These are phyloP conservation scores for Apamea crenata DNA, from an alignment of 2,888 invertebrate species.

Conservation along the genomic window DNA sequence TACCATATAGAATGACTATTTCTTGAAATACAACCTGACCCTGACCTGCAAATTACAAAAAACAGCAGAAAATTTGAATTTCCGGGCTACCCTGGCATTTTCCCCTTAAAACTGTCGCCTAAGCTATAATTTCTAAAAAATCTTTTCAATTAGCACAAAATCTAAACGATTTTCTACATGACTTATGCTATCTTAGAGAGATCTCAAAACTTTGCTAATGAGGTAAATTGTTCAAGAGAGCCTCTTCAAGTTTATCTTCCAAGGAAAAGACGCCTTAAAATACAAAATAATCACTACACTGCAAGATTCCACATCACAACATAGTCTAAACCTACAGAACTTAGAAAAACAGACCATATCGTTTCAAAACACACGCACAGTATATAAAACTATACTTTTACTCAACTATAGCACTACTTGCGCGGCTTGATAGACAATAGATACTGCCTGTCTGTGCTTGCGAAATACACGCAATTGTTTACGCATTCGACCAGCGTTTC, in stretches of 20 bases:
- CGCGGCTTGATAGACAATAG: slow-evolving; percentile 27
- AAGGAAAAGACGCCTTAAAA: not conserved
- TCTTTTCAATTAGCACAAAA: not conserved
- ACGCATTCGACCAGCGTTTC: slow-evolving; percentile 45
- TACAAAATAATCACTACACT: slow-evolving; percentile 4
- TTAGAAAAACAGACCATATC: not conserved
- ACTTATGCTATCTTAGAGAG: not conserved
- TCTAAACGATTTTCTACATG: not conserved
- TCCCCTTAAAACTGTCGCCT: not conserved
- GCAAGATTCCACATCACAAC: slow-evolving; percentile 8
- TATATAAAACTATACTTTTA: slow-evolving; percentile 9
- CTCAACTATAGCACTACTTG: slow-evolving; percentile 46
- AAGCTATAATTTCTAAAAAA: not conserved
- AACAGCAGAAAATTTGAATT: no score
- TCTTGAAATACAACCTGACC: no score
- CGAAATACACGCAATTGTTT: slow-evolving; percentile 39
- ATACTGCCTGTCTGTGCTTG: slow-evolving; percentile 43
- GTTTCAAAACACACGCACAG: slow-evolving; percentile 35
- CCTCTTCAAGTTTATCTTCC: not conserved
- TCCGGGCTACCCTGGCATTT: no score
- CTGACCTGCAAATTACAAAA: no score
- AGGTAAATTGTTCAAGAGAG: not conserved
- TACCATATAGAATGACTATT: no score
- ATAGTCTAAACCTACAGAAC: not conserved
- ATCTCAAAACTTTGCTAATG: not conserved